phyloP scores from a whole-genome alignment of 2,888 invertebrate species.

The Pandemis heparana region DNA sequence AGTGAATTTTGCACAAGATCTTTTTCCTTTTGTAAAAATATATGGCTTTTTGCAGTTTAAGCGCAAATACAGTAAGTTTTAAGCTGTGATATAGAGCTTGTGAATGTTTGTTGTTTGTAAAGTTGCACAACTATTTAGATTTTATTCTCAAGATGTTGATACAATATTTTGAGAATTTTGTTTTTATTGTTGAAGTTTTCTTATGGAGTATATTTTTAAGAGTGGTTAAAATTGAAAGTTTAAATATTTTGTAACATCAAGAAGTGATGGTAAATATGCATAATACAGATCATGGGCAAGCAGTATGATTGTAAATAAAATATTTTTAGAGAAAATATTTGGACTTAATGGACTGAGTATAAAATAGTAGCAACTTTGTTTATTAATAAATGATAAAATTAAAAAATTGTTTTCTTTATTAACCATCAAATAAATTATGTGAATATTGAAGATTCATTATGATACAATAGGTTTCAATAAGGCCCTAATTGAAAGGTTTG shows the following conservation, averaged over 20 bases:
- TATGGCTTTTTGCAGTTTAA: conserved; percentile 48
- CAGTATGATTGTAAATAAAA: conserved; percentile 66
- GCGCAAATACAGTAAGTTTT: conserved; percentile 69
- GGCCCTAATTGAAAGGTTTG: conserved; percentile 75
- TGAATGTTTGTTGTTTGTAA: conserved; percentile 65
- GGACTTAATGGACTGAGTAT: conserved; percentile 79
- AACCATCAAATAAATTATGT: conserved; percentile 1
- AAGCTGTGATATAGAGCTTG: conserved; percentile 84
- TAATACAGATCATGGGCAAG: conserved; percentile 65
- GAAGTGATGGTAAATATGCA: conserved; percentile 49
- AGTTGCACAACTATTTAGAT: conserved; percentile 37
- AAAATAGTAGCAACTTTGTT: conserved; percentile 78
- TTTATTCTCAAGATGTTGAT: conserved; percentile 36
- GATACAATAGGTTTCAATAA: conserved; percentile 70
- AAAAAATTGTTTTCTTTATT: conserved; percentile 55
- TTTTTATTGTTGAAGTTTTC: conserved; percentile 43
- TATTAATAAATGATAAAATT: conserved; percentile 68
- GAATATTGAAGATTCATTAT: conserved; percentile 46
- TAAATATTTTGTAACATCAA: conserved; percentile 22
- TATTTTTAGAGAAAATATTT: conserved; percentile 73
- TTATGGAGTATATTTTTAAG: conserved; percentile 28
- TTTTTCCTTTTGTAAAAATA: conserved; percentile 10
- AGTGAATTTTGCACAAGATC: neutral
- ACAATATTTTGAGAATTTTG: conserved; percentile 37
- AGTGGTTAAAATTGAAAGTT: conserved; percentile 10